A percentile compares a stretch with the other conserved stretches of the same genome.
These are phyloP conservation scores for Penelope pileata DNA, from an alignment of 2,113 vertebrate genomes.

Conservation along the genomic window DNA sequence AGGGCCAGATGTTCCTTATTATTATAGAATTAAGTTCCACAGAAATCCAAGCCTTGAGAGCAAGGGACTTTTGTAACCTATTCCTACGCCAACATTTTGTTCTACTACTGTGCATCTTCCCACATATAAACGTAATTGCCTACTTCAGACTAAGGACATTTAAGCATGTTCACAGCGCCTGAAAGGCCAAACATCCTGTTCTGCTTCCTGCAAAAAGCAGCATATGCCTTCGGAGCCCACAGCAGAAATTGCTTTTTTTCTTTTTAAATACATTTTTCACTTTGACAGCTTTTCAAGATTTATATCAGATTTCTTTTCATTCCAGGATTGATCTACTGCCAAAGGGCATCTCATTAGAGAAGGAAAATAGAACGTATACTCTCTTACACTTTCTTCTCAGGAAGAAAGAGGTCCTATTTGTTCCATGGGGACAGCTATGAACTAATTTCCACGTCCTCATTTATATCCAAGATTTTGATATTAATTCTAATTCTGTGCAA, in stretches of 20 bases:
- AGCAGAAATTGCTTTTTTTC: background rate
- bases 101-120: background rate
- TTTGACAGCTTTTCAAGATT: slow-evolving; percentile 36
- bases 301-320: background rate
- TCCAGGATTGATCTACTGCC: slow-evolving; percentile 6
- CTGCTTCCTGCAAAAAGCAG: background rate
- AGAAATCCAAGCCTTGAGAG: accelerated
- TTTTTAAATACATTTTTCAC: background rate
- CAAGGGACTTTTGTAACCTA: background rate
- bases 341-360: background rate
- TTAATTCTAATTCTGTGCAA: background rate
- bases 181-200: slow-evolving; percentile 21
- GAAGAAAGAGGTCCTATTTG: background rate
- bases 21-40: background rate
- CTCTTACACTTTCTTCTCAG: background rate
- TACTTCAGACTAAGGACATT: background rate
- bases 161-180: background rate
- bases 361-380: background rate
- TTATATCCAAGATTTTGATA: background rate
- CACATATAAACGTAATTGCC: background rate
- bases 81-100: background rate
- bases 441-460: background rate
- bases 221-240: background rate
- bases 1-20: background rate
- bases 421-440: background rate